Conservation (phyloP, 1,140 invertebrate genomes). For the Campoletis sonorensis region DNA sequence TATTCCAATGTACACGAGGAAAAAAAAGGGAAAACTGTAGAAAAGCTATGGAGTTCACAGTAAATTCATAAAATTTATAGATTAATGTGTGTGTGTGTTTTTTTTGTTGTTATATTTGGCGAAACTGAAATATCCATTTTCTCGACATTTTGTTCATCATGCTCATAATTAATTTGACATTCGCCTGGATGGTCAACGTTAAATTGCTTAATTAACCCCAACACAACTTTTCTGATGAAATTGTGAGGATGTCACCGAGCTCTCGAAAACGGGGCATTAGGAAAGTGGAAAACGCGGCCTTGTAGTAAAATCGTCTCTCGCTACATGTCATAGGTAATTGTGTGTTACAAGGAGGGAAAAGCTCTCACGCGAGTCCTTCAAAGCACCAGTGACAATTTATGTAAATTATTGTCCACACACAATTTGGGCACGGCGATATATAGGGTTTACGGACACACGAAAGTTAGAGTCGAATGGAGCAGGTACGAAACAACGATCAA, state of each 20-base stretch:
- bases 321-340: background rate
- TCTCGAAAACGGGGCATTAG: constrained; percentile 12
- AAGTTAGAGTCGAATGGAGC: background rate
- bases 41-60: too few relatives aligned
- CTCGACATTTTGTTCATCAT: background rate
- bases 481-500: background rate
- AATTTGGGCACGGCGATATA: background rate
- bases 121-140: background rate
- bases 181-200: background rate
- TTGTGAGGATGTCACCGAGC: background rate
- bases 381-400: constrained; percentile 25
- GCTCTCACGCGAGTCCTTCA: background rate
- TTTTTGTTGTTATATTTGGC: background rate
- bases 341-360: constrained; percentile 2
- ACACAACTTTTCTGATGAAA: constrained; percentile 12
- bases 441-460: constrained; percentile 4
- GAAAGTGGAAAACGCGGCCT: background rate
- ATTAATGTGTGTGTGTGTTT: too few relatives aligned
- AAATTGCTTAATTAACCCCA: constrained; percentile 4
- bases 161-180: background rate
- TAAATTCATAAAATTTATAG: too few relatives aligned
- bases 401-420: constrained; percentile 23
- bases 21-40: too few relatives aligned
- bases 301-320: background rate
- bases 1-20: too few relatives aligned